These are phyloP conservation scores for Artemisiospiza belli DNA, from an alignment of 2,113 vertebrate genomes.

Conservation along the genomic window DNA sequence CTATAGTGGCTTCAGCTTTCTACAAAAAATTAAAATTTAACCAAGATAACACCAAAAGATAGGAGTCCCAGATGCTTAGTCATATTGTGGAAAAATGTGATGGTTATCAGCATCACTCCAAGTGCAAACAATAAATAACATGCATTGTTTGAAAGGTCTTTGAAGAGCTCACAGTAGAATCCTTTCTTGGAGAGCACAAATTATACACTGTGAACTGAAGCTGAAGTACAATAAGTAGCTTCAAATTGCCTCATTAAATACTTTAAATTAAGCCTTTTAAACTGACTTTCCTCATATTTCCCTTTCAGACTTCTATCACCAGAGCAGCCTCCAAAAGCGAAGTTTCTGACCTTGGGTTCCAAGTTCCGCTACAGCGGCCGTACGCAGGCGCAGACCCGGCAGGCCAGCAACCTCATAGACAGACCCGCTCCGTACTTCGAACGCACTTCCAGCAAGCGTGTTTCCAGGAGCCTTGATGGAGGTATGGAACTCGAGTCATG, in stretches of 20 bases:
- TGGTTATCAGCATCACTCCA: not conserved
- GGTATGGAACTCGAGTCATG: constrained; percentile 42
- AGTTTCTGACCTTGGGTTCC: constrained; percentile 86
- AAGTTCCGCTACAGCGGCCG: constrained; percentile 90
- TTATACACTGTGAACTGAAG: not conserved
- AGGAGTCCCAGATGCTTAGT: not conserved
- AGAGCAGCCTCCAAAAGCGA: constrained; percentile 85
- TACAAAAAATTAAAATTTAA: not conserved
- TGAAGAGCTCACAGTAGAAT: not conserved
- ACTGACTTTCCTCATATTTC: not conserved
- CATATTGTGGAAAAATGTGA: not conserved
- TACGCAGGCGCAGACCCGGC: constrained; percentile 84
- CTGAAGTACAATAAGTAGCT: not conserved
- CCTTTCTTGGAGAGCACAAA: not conserved
- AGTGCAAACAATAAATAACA: not conserved
- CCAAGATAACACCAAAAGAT: not conserved
- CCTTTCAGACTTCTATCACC: constrained; percentile 79
- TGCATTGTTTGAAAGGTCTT: not conserved
- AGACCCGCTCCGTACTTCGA: constrained; percentile 83
- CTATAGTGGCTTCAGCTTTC: not conserved
- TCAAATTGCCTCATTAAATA: not conserved
- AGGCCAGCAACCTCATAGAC: constrained; percentile 87
- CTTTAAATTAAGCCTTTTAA: not conserved
- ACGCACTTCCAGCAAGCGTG: constrained; percentile 83
- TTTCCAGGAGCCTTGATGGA: constrained; percentile 85